Evolutionary conservation across 1,140 invertebrate genomes (phyloP).

Genomic region (Sogatella furcifera): DNA sequence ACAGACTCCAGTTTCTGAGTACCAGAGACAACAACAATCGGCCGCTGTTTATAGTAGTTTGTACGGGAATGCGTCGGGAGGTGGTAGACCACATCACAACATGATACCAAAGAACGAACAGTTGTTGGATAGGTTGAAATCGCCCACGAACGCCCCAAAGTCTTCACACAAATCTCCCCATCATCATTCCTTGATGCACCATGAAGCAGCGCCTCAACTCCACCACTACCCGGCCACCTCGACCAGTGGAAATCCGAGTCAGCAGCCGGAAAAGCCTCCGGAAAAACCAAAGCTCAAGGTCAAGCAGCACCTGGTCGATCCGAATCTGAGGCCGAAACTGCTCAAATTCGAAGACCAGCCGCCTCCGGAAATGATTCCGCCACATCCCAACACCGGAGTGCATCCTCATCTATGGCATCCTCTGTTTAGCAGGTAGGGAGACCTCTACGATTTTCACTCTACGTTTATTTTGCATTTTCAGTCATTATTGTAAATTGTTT

Average conservation of each 20-base stretch:
- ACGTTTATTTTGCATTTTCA: no score
- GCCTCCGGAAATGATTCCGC: constrained; percentile 24
- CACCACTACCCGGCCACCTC: background rate
- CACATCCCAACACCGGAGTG: constrained; percentile 41
- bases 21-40: background rate
- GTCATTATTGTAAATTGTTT: no score
- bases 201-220: background rate
- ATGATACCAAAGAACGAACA: background rate
- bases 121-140: constrained; percentile 13
- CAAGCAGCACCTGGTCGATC: constrained; percentile 34
- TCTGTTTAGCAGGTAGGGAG: constrained; percentile 50
- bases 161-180: constrained; percentile 5
- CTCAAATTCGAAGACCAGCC: constrained; percentile 25
- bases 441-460: no score
- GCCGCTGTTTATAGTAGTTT: background rate
- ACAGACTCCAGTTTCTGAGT: background rate
- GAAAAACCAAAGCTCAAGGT: constrained; percentile 33
- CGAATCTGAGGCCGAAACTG: constrained; percentile 24
- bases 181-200: background rate
- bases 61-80: background rate
- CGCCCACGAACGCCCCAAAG: constrained; percentile 24
- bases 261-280: constrained; percentile 20
- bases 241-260: background rate
- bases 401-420: constrained; percentile 56
- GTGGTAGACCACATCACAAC: background rate